A percentile compares a stretch with the other conserved stretches of the same genome.
phyloP scores from a whole-genome alignment of 1,140 invertebrate genomes.

The Lepidurus apus region DNA sequence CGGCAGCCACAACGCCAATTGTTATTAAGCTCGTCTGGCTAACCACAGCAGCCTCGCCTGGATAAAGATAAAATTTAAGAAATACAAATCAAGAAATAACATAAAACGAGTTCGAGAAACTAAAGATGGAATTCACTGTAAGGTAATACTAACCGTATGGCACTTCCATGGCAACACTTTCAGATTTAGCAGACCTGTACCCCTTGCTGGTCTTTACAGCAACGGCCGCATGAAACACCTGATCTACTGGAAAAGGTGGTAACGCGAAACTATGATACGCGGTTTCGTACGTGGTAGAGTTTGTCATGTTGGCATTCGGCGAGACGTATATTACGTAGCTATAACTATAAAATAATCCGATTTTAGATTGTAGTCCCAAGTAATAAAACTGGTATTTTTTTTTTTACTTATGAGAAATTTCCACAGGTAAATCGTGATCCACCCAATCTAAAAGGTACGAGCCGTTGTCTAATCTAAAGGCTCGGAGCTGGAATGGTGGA shows the following conservation, averaged over 20 bases:
- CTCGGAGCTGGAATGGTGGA: slow-evolving; percentile 58
- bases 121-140: neutral
- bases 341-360: slow-evolving; percentile 46
- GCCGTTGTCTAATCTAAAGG: slow-evolving; percentile 51
- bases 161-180: slow-evolving; percentile 50
- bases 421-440: slow-evolving; percentile 41
- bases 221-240: slow-evolving; percentile 54
- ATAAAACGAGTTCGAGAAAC: too few relatives aligned
- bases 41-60: slow-evolving; percentile 32
- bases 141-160: slow-evolving; percentile 44
- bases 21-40: slow-evolving; percentile 42
- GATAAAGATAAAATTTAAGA: too few relatives aligned
- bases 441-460: slow-evolving; percentile 60
- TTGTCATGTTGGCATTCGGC: slow-evolving; percentile 45
- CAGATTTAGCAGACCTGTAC: slow-evolving; percentile 58
- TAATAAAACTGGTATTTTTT: neutral
- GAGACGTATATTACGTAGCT: slow-evolving; percentile 61
- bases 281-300: neutral
- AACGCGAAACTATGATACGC: neutral
- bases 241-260: neutral
- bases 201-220: slow-evolving; percentile 56
- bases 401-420: slow-evolving; percentile 29
- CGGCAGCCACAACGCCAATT: slow-evolving; percentile 47
- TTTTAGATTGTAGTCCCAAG: slow-evolving; percentile 29
- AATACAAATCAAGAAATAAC: too few relatives aligned